Percentiles rank a stretch among this genome's conserved stretches.
These are phyloP conservation scores for Sylvilagus bachmani DNA, from an alignment of 2,113 vertebrate species.

Conservation along the genomic window DNA sequence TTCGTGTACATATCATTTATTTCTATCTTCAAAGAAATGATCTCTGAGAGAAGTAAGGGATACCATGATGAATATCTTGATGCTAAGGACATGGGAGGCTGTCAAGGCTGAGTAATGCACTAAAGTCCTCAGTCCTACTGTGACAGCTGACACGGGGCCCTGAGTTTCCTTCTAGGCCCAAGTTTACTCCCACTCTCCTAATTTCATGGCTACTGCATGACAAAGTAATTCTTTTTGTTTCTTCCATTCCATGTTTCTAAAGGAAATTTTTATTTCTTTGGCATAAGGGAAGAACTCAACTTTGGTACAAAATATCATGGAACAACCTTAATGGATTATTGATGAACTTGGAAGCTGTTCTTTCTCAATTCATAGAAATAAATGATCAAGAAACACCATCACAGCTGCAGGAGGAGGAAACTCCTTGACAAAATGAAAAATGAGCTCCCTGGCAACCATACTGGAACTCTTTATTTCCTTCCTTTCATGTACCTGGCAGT, in stretches of 20 bases:
- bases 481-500: background rate
- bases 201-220: background rate
- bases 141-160: background rate
- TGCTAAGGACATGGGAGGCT: background rate
- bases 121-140: background rate
- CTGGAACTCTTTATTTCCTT: constrained; percentile 54
- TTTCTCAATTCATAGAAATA: constrained; percentile 42
- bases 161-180: background rate
- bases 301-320: constrained; percentile 29
- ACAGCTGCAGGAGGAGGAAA: background rate
- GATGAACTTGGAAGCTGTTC: constrained; percentile 57
- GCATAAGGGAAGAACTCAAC: background rate
- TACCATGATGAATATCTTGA: background rate
- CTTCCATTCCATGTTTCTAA: background rate
- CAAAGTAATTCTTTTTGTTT: constrained; percentile 11
- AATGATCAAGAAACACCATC: constrained; percentile 3
- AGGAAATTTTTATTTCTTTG: background rate
- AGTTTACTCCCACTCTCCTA: background rate
- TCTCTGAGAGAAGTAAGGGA: background rate
- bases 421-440: constrained; percentile 56
- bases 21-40: constrained; percentile 3
- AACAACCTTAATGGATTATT: constrained; percentile 47
- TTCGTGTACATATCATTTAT: background rate
- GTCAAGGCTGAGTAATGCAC: background rate
- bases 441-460: background rate